These are phyloP conservation scores for Sinosuthora webbiana DNA, from an alignment of 2,113 vertebrate species.

Conservation along the genomic window DNA sequence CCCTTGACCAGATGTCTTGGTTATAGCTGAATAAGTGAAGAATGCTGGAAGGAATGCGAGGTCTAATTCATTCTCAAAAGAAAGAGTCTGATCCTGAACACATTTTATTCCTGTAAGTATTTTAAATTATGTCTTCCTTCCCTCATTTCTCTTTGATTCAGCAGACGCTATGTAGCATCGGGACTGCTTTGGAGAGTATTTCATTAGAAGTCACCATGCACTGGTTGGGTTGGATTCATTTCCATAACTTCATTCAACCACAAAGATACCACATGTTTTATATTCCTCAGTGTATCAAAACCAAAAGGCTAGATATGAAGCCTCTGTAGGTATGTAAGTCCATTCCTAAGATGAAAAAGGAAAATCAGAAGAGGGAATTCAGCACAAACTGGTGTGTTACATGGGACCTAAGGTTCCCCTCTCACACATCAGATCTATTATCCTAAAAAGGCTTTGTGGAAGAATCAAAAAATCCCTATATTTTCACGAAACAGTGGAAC, in stretches of 20 bases:
- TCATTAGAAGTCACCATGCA: neutral
- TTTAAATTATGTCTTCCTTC: slow-evolving; percentile 49
- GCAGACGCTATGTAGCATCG: slow-evolving; percentile 6
- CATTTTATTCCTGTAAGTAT: slow-evolving; percentile 37
- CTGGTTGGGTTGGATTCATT: neutral
- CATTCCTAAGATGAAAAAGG: neutral
- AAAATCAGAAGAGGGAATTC: neutral
- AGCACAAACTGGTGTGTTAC: neutral
- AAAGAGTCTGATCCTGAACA: neutral
- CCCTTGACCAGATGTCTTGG: slow-evolving; percentile 43
- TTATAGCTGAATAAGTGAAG: slow-evolving; percentile 9
- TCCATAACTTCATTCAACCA: neutral
- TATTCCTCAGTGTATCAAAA: neutral
- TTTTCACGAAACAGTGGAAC: neutral
- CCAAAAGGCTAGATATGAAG: neutral
- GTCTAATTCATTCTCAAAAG: neutral
- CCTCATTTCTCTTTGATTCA: slow-evolving; percentile 51
- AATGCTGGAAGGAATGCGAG: slow-evolving; percentile 2
- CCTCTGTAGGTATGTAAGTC: neutral
- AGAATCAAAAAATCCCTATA: neutral
- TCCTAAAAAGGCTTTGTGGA: neutral
- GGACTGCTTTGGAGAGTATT: neutral
- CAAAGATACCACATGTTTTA: neutral
- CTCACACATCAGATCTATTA: neutral
- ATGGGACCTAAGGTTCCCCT: neutral